phyloP scores from a whole-genome alignment of 2,888 invertebrate species.

The Calameuta filiformis region DNA sequence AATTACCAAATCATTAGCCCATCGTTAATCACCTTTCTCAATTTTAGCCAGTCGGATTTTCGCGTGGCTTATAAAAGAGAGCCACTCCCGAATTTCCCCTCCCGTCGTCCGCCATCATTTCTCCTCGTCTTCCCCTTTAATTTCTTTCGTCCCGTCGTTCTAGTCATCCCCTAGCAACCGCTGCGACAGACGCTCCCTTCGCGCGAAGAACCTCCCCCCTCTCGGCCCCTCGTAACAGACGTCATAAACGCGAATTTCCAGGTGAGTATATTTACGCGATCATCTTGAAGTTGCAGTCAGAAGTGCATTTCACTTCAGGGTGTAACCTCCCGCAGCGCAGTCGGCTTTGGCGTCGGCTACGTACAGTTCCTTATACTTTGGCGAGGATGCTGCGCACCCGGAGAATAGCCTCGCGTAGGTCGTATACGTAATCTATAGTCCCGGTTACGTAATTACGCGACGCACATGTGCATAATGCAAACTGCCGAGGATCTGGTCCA shows the following conservation, averaged over 20 bases:
- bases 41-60: background rate
- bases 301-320: background rate
- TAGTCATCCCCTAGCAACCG: too few relatives aligned
- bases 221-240: too few relatives aligned
- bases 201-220: too few relatives aligned
- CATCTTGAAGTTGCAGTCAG: background rate
- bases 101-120: background rate
- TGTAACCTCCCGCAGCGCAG: background rate
- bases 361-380: background rate
- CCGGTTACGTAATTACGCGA: conserved; percentile 55
- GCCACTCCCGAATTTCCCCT: background rate
- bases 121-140: background rate
- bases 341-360: too few relatives aligned
- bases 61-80: background rate
- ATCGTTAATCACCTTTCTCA: background rate
- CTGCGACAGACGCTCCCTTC: background rate
- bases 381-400: background rate
- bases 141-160: background rate
- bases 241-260: background rate
- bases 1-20: background rate
- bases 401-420: background rate
- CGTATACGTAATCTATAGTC: background rate
- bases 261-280: background rate
- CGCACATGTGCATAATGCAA: conserved; percentile 61
- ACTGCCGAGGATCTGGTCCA: conserved; percentile 40